Conservation (phyloP, 2,797 vertebrate genomes). For the Tapera naevia region DNA sequence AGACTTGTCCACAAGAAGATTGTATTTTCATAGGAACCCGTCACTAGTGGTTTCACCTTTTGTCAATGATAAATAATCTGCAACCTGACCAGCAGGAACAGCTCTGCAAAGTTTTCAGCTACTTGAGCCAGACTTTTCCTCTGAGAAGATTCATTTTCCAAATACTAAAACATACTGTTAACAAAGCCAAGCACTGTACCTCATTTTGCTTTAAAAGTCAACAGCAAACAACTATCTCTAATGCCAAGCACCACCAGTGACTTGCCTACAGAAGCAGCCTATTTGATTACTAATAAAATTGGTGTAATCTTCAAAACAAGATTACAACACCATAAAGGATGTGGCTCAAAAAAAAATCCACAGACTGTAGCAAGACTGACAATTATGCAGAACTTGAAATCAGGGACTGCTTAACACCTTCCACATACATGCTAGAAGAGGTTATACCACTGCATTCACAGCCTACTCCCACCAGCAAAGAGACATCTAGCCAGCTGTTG, state of each 20-base stretch:
- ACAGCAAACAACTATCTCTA: neutral
- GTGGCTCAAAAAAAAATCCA: neutral
- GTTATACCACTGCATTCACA: neutral
- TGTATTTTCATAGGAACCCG: neutral
- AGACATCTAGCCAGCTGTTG: neutral
- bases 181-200: neutral
- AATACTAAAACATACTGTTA: neutral
- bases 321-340: neutral
- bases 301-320: neutral
- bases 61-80: neutral
- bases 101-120: neutral
- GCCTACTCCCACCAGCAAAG: neutral
- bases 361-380: neutral
- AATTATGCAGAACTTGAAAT: neutral
- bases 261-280: neutral
- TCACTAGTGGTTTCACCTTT: neutral
- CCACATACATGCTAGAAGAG: neutral
- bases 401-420: neutral
- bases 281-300: slow-evolving; percentile 4
- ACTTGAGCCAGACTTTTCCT: neutral
- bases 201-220: neutral
- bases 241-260: neutral
- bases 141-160: neutral
- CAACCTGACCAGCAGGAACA: neutral
- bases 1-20: neutral